phyloP scores from a whole-genome alignment of 2,888 invertebrate species.

The Eupeodes luniger region DNA sequence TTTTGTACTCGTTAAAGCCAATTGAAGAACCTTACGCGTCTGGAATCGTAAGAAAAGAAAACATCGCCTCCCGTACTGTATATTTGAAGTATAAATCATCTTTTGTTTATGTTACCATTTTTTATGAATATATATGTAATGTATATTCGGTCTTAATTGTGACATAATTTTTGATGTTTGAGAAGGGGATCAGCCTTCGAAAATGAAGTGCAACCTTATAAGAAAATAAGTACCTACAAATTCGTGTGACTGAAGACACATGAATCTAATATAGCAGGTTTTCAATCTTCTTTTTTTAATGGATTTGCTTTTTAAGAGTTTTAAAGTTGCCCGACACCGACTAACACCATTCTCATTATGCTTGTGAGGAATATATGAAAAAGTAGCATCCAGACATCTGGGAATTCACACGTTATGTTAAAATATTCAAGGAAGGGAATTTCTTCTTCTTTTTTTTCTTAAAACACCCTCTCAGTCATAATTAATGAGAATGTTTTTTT shows the following conservation, averaged over 20 bases:
- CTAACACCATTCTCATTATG: neutral
- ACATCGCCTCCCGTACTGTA: neutral
- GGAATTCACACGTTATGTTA: slow-evolving; percentile 51
- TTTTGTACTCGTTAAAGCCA: too few relatives aligned
- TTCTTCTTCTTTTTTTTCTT: neutral
- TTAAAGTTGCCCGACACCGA: slow-evolving; percentile 24
- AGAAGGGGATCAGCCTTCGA: neutral
- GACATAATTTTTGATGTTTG: slow-evolving; percentile 59
- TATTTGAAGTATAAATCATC: slow-evolving; percentile 11
- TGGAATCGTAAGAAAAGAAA: neutral
- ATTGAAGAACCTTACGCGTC: too few relatives aligned
- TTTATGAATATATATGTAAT: slow-evolving; percentile 27
- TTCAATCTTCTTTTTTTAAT: slow-evolving; percentile 13
- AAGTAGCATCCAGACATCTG: slow-evolving; percentile 27
- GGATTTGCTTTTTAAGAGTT: slow-evolving; percentile 35
- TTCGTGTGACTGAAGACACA: slow-evolving; percentile 14
- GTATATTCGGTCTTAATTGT: slow-evolving; percentile 38
- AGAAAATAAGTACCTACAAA: neutral
- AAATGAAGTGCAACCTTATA: neutral
- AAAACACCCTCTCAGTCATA: slow-evolving; percentile 16
- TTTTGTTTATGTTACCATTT: neutral
- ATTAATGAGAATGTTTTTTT: slow-evolving; percentile 38
- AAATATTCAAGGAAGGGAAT: slow-evolving; percentile 36
- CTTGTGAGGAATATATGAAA: slow-evolving; percentile 6
- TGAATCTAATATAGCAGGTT: neutral